phyloP scores from a whole-genome alignment of 2,888 invertebrate species.

The Poecilus cupreus region DNA sequence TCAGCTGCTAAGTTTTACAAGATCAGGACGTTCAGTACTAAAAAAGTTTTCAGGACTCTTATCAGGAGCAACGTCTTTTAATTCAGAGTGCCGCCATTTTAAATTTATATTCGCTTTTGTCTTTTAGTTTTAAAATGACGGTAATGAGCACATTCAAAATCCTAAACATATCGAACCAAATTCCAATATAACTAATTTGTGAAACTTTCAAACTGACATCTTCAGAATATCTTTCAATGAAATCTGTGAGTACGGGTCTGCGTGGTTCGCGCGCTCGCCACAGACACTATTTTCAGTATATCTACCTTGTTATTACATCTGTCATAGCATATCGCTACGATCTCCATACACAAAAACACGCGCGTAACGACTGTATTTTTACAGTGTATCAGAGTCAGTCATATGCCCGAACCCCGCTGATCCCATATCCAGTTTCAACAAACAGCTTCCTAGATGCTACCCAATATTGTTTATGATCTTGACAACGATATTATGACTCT shows the following conservation, averaged over 20 bases:
- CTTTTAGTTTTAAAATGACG: too few species aligned
- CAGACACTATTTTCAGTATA: slow-evolving; percentile 52
- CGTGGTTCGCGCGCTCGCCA: neutral
- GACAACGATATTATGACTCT: slow-evolving; percentile 72
- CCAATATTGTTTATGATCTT: slow-evolving; percentile 71
- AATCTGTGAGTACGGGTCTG: neutral
- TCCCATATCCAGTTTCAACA: slow-evolving; percentile 42
- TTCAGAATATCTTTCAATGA: neutral
- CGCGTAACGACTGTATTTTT: slow-evolving; percentile 50
- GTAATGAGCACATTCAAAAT: too few species aligned
- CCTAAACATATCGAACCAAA: too few species aligned
- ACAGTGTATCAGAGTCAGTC: slow-evolving; percentile 17
- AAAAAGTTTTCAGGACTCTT: too few species aligned
- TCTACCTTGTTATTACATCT: slow-evolving; percentile 57
- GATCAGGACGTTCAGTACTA: too few species aligned
- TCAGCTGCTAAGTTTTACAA: too few species aligned
- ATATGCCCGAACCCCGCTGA: slow-evolving; percentile 34
- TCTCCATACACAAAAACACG: slow-evolving; percentile 27
- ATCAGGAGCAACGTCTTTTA: too few species aligned
- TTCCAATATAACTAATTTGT: too few species aligned
- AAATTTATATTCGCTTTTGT: too few species aligned
- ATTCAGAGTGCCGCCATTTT: too few species aligned
- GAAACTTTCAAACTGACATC: too few species aligned
- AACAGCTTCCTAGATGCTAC: slow-evolving; percentile 68
- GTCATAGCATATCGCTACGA: slow-evolving; percentile 37